Evolutionary conservation across 2,888 invertebrate genomes (phyloP).

Genomic region (Panopea generosa): DNA sequence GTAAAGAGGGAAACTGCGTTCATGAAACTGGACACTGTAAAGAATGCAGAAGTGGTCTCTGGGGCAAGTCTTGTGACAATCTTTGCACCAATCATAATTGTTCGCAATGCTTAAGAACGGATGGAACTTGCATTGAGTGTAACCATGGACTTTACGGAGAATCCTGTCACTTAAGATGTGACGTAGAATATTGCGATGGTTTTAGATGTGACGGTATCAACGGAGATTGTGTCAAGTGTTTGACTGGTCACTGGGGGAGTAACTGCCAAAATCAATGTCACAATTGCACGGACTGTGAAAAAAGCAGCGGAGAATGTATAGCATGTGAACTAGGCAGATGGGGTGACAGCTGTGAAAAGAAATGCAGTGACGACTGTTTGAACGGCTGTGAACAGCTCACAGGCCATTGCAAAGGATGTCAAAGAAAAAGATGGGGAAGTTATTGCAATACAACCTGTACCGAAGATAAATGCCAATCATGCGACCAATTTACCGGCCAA

Average conservation of each 20-base stretch:
- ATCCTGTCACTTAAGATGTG: constrained; percentile 7
- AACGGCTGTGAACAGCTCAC: constrained; percentile 26
- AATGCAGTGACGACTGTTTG: constrained; percentile 20
- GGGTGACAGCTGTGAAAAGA: constrained; percentile 20
- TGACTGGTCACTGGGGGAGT: constrained; percentile 7
- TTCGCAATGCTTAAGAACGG: neutral
- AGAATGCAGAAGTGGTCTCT: constrained; percentile 14
- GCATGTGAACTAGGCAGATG: constrained; percentile 14
- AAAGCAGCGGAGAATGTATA: constrained; percentile 11
- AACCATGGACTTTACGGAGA: constrained; percentile 11
- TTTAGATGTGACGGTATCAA: constrained; percentile 4
- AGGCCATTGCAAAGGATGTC: constrained; percentile 33
- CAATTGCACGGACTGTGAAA: neutral
- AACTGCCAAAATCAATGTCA: constrained; percentile 15
- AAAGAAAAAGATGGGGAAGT: constrained; percentile 15
- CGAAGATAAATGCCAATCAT: constrained; percentile 19
- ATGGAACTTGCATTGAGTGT: constrained; percentile 13
- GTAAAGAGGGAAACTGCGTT: constrained; percentile 3
- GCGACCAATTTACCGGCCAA: constrained; percentile 29
- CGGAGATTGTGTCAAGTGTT: constrained; percentile 33
- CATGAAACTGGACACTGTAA: constrained; percentile 4
- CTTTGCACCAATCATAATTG: neutral
- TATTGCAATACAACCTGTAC: constrained; percentile 35
- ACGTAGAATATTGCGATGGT: constrained; percentile 1
- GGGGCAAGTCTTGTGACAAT: constrained; percentile 17